Evolutionary conservation across 2,797 vertebrate genomes (phyloP).

Genomic region (Fratercula arctica): DNA sequence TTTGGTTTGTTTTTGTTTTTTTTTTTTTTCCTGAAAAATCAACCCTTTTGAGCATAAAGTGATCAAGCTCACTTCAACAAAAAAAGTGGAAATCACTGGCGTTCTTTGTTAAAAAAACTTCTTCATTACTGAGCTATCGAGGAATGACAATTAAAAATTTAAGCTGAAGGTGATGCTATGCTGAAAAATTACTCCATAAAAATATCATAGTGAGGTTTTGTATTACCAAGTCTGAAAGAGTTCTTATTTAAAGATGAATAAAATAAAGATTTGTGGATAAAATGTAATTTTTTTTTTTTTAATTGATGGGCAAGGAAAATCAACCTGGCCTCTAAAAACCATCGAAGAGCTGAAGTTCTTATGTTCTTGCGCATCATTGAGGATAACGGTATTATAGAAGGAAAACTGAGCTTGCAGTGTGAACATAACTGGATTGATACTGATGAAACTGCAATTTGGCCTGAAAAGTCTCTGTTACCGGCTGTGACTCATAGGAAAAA

Average conservation of each 20-base stretch:
- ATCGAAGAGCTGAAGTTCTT: neutral
- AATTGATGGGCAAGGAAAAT: neutral
- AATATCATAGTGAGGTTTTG: neutral
- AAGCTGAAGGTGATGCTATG: neutral
- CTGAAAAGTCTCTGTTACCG: neutral
- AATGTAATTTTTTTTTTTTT: neutral
- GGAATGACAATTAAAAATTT: neutral
- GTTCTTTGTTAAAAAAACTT: neutral
- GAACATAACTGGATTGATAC: neutral
- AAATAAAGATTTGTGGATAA: neutral
- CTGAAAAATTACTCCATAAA: neutral
- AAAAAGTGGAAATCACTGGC: neutral
- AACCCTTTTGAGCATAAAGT: neutral
- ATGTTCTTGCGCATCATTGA: neutral
- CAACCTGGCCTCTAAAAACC: neutral
- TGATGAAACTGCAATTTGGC: neutral
- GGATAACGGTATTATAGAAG: neutral
- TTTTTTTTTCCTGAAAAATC: neutral
- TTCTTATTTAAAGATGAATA: neutral
- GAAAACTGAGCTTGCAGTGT: neutral
- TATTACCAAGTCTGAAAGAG: neutral
- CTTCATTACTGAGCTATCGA: neutral
- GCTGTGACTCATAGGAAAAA: neutral
- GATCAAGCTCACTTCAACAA: neutral
- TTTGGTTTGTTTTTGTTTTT: too few species aligned